Evolutionary conservation across 2,797 vertebrate species (phyloP).

Genomic region (Acanthiza pusilla): DNA sequence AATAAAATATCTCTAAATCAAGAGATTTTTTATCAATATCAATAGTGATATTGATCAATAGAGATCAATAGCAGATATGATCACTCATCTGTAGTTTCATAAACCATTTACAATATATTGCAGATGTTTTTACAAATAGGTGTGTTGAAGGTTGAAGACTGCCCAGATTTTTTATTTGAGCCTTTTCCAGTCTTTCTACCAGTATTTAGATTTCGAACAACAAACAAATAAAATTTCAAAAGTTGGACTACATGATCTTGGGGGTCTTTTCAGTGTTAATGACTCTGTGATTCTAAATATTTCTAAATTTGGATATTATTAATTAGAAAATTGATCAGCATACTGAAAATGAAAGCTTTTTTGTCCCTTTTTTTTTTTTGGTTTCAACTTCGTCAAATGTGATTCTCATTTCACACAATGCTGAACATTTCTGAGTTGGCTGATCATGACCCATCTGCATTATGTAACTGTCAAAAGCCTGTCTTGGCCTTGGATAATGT

Average conservation of each 20-base stretch:
- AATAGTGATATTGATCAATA: background rate
- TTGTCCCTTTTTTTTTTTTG: background rate
- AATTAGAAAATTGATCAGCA: background rate
- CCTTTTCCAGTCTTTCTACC: background rate
- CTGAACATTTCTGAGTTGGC: constrained; percentile 26
- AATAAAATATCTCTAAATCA: background rate
- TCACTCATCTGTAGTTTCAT: background rate
- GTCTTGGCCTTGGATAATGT: constrained; percentile 20
- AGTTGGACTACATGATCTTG: background rate
- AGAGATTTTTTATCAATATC: too few species aligned
- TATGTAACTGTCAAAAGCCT: constrained; percentile 52
- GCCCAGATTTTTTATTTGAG: background rate
- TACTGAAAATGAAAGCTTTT: background rate
- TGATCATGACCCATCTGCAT: constrained; percentile 42
- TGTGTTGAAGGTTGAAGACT: background rate
- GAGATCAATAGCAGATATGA: background rate
- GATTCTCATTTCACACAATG: background rate
- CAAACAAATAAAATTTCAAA: background rate
- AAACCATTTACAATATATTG: background rate
- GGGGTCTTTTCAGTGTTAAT: background rate
- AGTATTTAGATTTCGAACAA: background rate
- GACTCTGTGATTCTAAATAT: background rate
- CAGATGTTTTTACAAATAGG: background rate
- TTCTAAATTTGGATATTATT: background rate
- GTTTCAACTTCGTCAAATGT: background rate